Conservation (phyloP, 2,888 invertebrate species). For the Nemapogon koenigi region DNA sequence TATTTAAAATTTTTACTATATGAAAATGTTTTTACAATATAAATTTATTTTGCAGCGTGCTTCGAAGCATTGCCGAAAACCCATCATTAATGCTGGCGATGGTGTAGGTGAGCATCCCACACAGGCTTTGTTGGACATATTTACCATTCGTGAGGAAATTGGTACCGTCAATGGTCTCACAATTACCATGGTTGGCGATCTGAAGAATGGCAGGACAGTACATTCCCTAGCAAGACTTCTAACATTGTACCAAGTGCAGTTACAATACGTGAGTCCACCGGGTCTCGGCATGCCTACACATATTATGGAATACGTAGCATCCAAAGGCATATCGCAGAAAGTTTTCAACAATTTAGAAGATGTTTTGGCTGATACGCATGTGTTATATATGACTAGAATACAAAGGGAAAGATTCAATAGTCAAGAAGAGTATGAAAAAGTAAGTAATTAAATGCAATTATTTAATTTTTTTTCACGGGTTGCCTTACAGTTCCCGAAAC, state of each 20-base stretch:
- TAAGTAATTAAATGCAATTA: too few relatives aligned
- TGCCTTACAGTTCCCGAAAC: too few relatives aligned
- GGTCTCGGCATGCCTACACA: conserved; percentile 91
- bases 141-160: conserved; percentile 98
- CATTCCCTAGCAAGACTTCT: conserved; percentile 95
- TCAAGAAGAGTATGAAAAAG: conserved; percentile 85
- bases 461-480: too few relatives aligned
- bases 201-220: conserved; percentile 97
- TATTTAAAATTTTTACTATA: too few relatives aligned
- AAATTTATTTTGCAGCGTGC: conserved; percentile 68
- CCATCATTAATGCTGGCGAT: conserved; percentile 98
- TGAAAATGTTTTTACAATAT: not conserved
- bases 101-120: conserved; percentile 98
- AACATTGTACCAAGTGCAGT: conserved; percentile 91
- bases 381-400: conserved; percentile 97
- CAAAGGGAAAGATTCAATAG: conserved; percentile 91
- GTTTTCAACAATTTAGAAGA: conserved; percentile 78
- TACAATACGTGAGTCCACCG: conserved; percentile 90
- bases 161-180: conserved; percentile 98
- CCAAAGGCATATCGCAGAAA: conserved; percentile 81
- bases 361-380: conserved; percentile 92
- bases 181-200: conserved; percentile 97
- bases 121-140: conserved; percentile 95
- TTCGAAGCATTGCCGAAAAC: conserved; percentile 82
- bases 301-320: conserved; percentile 78